A percentile compares a stretch with the other conserved stretches of the same genome.
phyloP scores from a whole-genome alignment of 2,888 invertebrate species.

The Itoplectis maculator region DNA sequence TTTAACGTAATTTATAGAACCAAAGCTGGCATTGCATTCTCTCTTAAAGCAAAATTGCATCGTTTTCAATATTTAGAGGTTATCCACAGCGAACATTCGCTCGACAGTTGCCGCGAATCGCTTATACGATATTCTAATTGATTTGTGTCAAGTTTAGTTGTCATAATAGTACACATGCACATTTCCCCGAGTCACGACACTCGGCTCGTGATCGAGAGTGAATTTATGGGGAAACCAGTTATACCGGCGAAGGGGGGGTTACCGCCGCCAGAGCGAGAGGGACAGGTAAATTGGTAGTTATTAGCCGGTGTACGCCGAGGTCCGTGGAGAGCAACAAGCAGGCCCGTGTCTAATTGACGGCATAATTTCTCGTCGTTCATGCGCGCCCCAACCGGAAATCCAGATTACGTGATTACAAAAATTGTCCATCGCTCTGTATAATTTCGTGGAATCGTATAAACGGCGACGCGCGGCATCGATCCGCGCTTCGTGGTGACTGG shows the following conservation, averaged over 20 bases:
- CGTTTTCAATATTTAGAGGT: no score
- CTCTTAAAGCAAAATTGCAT: no score
- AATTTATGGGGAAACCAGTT: constrained; percentile 81
- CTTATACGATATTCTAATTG: constrained; percentile 76
- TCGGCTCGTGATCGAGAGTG: constrained; percentile 67
- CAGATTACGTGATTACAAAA: constrained; percentile 65
- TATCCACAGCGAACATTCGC: no score
- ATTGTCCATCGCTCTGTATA: constrained; percentile 59
- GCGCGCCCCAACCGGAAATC: constrained; percentile 62
- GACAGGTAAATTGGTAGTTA: constrained; percentile 81
- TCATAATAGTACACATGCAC: constrained; percentile 76
- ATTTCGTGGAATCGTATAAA: constrained; percentile 46
- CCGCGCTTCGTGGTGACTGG: constrained; percentile 2
- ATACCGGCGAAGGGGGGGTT: constrained; percentile 69
- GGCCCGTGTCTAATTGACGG: constrained; percentile 64
- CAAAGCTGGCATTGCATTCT: no score
- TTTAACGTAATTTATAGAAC: no score
- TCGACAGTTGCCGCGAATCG: constrained; percentile 38
- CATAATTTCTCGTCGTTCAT: constrained; percentile 60
- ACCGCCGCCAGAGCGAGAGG: constrained; percentile 64
- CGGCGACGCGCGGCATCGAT: constrained; percentile 22
- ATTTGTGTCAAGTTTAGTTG: constrained; percentile 78
- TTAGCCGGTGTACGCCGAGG: constrained; percentile 75
- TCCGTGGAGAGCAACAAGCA: no score
- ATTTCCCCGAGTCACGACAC: constrained; percentile 60